Evolutionary conservation across 2,113 vertebrate genomes (phyloP).

Genomic region (Cinclus mexicanus): DNA sequence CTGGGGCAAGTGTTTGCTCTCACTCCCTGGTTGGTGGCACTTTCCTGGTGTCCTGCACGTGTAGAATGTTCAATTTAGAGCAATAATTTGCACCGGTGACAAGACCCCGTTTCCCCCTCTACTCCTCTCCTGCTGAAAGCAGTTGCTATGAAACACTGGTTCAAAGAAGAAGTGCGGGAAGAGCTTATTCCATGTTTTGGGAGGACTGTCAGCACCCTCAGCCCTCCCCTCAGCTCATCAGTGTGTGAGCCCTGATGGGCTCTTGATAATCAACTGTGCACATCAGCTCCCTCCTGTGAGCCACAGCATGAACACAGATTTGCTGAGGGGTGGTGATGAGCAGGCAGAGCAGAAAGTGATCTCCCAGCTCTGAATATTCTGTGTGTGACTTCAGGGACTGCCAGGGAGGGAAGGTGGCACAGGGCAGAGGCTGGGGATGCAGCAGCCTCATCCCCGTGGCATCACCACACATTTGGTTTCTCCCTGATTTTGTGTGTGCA

Average conservation of each 20-base stretch:
- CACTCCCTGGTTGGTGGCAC: not conserved
- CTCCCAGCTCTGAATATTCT: not conserved
- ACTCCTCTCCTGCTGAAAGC: not conserved
- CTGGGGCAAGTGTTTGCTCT: not conserved
- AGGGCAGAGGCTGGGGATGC: not conserved
- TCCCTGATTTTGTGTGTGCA: not conserved
- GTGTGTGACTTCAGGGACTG: not conserved
- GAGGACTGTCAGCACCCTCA: not conserved
- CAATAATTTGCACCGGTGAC: not conserved
- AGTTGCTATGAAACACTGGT: not conserved
- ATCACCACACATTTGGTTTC: not conserved
- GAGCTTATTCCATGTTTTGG: not conserved
- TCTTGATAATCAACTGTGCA: not conserved
- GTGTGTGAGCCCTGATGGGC: not conserved
- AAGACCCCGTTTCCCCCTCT: not conserved
- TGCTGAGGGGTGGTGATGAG: not conserved
- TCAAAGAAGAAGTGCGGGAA: not conserved
- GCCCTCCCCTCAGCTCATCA: not conserved
- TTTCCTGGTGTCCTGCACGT: accelerated
- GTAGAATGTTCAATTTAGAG: not conserved
- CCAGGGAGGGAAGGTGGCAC: not conserved
- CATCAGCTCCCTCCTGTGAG: not conserved
- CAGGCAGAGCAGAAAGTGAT: not conserved
- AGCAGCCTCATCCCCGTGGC: not conserved
- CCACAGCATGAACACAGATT: not conserved